Percentiles rank a stretch among this genome's conserved stretches.
These are phyloP conservation scores for Acholoe squamosa DNA, from an alignment of 2,888 invertebrate species.

Conservation along the genomic window DNA sequence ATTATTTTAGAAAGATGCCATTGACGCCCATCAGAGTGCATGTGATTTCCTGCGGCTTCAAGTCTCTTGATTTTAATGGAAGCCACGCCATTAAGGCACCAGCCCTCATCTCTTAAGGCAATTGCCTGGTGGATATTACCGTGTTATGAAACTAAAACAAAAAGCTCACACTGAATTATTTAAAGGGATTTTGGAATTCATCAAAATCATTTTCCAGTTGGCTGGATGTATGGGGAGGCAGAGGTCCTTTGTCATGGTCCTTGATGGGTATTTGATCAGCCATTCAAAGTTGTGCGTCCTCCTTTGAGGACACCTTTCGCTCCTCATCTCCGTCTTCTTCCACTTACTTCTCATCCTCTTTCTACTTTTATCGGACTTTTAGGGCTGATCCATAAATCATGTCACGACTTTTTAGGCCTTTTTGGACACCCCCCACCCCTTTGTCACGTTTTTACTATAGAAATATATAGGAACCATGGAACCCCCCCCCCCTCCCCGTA, in stretches of 20 bases:
- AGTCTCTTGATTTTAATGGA: background rate
- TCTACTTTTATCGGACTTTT: too few relatives aligned
- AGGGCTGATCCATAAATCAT: too few relatives aligned
- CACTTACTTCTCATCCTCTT: too few relatives aligned
- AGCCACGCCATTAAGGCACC: background rate
- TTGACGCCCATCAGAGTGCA: conserved; percentile 6
- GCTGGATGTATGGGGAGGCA: background rate
- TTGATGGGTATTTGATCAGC: conserved; percentile 7
- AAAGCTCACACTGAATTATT: background rate
- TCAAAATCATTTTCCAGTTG: conserved; percentile 17
- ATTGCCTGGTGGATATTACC: conserved; percentile 28
- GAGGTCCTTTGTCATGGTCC: background rate
- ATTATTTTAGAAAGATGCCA: background rate
- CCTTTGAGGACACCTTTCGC: too few relatives aligned
- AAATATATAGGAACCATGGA: too few relatives aligned
- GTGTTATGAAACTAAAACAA: background rate
- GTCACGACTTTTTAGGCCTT: too few relatives aligned
- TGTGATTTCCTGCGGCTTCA: background rate
- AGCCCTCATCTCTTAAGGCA: background rate
- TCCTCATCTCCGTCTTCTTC: background rate
- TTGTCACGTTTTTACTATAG: too few relatives aligned
- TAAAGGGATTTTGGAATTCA: conserved; percentile 32
- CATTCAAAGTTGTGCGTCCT: background rate
- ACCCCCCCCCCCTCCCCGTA: too few relatives aligned
- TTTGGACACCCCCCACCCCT: too few relatives aligned